phyloP scores from a whole-genome alignment of 1,140 invertebrate species.

The Sogatella furcifera region DNA sequence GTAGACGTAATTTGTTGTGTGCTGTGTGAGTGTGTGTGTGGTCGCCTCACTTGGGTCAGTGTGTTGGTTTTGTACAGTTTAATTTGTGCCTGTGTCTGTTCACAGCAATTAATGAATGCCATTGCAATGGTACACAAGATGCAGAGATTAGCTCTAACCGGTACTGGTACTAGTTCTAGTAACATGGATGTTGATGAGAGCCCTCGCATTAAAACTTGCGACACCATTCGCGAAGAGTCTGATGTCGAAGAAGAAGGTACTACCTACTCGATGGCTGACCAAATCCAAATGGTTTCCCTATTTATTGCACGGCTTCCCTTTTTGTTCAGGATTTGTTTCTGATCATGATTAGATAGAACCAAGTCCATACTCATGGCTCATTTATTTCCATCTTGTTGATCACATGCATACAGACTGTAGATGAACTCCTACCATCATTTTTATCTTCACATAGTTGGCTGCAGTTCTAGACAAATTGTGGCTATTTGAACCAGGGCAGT shows the following conservation, averaged over 20 bases:
- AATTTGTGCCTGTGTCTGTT: constrained; percentile 10
- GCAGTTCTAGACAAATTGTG: too few species aligned
- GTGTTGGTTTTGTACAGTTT: constrained; percentile 1
- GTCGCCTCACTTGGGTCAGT: not conserved
- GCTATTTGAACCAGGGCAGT: too few species aligned
- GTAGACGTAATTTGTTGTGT: too few species aligned
- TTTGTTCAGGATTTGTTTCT: too few species aligned
- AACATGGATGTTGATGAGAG: constrained; percentile 27
- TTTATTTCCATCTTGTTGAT: too few species aligned
- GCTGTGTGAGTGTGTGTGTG: not conserved
- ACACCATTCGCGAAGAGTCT: constrained; percentile 27
- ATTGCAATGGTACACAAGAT: constrained; percentile 44
- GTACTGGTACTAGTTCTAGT: constrained; percentile 30
- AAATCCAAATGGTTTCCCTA: too few species aligned
- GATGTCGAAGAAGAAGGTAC: constrained; percentile 37
- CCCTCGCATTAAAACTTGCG: constrained; percentile 20
- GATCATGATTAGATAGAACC: too few species aligned
- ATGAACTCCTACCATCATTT: too few species aligned
- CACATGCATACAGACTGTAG: too few species aligned
- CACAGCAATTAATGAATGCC: constrained; percentile 43
- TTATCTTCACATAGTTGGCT: too few species aligned
- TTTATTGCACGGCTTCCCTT: too few species aligned
- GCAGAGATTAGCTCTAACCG: constrained; percentile 38
- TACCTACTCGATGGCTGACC: not conserved
- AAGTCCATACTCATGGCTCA: too few species aligned